A percentile compares a stretch with the other conserved stretches of the same genome.
Evolutionary conservation across 2,888 invertebrate genomes (phyloP).

Genomic region (Pseudococcus viburni): DNA sequence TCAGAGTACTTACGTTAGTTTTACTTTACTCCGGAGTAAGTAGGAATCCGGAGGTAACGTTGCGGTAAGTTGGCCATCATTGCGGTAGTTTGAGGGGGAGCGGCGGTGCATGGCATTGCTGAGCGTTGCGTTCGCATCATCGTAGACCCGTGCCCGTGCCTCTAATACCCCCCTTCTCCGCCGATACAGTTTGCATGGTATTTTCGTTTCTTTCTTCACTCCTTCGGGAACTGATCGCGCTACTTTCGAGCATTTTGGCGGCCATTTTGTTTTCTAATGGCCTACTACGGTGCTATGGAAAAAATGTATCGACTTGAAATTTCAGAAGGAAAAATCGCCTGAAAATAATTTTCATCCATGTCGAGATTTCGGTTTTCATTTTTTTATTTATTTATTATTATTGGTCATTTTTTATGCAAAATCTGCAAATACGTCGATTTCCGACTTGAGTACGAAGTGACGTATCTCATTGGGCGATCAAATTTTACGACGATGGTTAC

Average conservation of each 20-base stretch:
- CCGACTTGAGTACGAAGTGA: neutral
- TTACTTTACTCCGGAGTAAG: conserved; percentile 4
- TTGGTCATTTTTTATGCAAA: too few relatives aligned
- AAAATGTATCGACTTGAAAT: neutral
- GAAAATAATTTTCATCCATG: neutral
- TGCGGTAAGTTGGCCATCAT: conserved; percentile 51
- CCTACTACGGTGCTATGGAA: neutral
- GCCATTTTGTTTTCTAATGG: conserved; percentile 56
- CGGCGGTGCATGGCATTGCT: conserved; percentile 34
- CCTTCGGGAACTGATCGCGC: conserved; percentile 33
- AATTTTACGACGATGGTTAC: neutral
- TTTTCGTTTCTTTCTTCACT: conserved; percentile 48
- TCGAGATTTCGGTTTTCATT: neutral
- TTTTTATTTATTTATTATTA: neutral
- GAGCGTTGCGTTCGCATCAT: conserved; percentile 52
- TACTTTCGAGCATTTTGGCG: conserved; percentile 58
- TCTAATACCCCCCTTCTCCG: neutral
- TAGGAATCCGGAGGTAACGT: conserved; percentile 43
- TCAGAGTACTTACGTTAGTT: neutral
- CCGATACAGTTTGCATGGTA: conserved; percentile 22
- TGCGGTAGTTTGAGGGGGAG: conserved; percentile 4
- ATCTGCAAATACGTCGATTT: too few relatives aligned
- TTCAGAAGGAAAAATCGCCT: neutral
- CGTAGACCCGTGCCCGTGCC: conserved; percentile 51
- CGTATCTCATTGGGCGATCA: neutral